A percentile compares a stretch with the other conserved stretches of the same genome.
These are phyloP conservation scores for Garra rufa DNA, from an alignment of 2,113 vertebrate genomes.

Conservation along the genomic window DNA sequence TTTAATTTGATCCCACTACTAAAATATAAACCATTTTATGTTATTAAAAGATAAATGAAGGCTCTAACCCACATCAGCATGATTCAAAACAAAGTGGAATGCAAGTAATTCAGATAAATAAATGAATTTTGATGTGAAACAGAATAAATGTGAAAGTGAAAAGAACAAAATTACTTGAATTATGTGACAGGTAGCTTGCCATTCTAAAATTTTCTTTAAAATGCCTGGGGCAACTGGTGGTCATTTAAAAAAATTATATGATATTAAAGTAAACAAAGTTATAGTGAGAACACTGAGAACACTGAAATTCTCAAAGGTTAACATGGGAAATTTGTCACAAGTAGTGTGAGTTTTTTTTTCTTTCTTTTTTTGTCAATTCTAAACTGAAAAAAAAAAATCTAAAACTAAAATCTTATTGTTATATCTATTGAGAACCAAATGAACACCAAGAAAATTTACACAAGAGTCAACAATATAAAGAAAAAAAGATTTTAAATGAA, in stretches of 20 bases:
- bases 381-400: neutral
- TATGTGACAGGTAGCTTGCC: neutral
- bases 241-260: neutral
- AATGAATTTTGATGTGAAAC: neutral
- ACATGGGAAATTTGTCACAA: neutral
- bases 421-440: neutral
- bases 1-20: neutral
- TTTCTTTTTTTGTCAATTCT: neutral
- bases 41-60: neutral
- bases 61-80: neutral
- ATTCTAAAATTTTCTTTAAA: neutral
- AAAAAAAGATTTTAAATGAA: neutral
- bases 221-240: neutral
- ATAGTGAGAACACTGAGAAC: neutral
- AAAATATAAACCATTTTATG: neutral
- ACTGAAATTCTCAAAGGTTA: too few relatives aligned
- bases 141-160: neutral
- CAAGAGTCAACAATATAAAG: neutral
- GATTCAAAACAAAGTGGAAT: neutral
- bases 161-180: neutral
- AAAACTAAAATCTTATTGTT: neutral
- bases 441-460: neutral
- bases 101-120: neutral
- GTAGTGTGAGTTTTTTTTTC: neutral
- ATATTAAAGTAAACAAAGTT: slow-evolving; percentile 3